Evolutionary conservation across 2,888 invertebrate genomes (phyloP).

Genomic region (Lissocephala sabroskyi): DNA sequence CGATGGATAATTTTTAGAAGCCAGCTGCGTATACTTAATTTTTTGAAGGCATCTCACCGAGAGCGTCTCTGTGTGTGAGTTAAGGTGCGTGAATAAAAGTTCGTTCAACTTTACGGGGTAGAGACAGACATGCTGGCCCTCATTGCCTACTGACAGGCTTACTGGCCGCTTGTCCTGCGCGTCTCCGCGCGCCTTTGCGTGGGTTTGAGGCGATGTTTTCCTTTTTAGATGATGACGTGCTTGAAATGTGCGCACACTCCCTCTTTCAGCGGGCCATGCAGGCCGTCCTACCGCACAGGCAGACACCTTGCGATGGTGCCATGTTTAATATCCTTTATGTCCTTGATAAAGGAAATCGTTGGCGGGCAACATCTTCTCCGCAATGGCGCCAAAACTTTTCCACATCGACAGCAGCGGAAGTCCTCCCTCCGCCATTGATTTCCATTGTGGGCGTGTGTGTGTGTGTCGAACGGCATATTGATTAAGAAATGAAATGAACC

Average conservation of each 20-base stretch:
- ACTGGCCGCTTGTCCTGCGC: too few relatives aligned
- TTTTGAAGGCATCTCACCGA: too few relatives aligned
- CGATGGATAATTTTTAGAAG: too few relatives aligned
- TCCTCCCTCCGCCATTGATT: too few relatives aligned
- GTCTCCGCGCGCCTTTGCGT: too few relatives aligned
- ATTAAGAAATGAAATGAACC: too few relatives aligned
- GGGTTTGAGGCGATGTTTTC: constrained; percentile 21
- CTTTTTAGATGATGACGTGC: constrained; percentile 41
- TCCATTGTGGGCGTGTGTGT: too few relatives aligned
- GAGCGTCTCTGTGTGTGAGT: too few relatives aligned
- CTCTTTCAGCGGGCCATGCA: not conserved
- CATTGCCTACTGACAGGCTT: too few relatives aligned
- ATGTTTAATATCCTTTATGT: constrained; percentile 42
- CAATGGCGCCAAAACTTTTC: constrained; percentile 24
- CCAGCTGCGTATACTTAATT: too few relatives aligned
- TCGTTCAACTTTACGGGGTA: constrained; percentile 52
- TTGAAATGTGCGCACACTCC: constrained; percentile 47
- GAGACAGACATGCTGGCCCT: too few relatives aligned
- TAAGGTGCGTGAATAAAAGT: constrained; percentile 41
- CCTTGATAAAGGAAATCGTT: constrained; percentile 31
- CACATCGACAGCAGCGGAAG: not conserved
- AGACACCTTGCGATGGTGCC: constrained; percentile 21
- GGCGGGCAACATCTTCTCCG: constrained; percentile 1
- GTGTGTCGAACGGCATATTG: too few relatives aligned
- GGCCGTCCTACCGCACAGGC: not conserved